Conservation (phyloP, 2,888 invertebrate species). For the Parnassius apollo region DNA sequence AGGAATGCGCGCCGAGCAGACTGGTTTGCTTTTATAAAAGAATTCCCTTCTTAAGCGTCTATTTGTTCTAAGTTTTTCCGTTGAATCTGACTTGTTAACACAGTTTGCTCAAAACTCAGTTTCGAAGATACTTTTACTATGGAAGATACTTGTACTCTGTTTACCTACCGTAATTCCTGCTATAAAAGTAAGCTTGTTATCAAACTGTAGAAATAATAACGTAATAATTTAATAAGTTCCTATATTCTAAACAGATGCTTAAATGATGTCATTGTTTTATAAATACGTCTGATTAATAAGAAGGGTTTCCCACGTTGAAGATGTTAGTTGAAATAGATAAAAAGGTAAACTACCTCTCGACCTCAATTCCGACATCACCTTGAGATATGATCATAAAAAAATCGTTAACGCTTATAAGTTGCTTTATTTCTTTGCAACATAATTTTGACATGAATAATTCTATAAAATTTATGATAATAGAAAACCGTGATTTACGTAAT, state of each 20-base stretch:
- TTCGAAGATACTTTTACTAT: constrained; percentile 32
- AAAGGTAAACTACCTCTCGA: constrained; percentile 20
- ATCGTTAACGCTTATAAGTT: constrained; percentile 2
- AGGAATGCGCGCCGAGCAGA: constrained; percentile 28
- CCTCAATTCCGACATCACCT: constrained; percentile 17
- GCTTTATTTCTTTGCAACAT: not conserved
- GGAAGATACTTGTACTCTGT: constrained; percentile 33
- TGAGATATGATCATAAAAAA: constrained; percentile 18
- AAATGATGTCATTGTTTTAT: constrained; percentile 1
- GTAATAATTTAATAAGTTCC: not conserved
- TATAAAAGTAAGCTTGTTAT: constrained; percentile 36
- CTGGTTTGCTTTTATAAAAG: constrained; percentile 25
- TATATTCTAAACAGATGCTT: not conserved
- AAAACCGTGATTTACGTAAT: no score
- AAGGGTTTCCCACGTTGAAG: constrained; percentile 10
- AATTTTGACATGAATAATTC: no score
- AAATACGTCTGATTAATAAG: not conserved
- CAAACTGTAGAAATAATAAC: constrained; percentile 32
- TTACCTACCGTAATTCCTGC: constrained; percentile 33
- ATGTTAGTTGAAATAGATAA: constrained; percentile 22
- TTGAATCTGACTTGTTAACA: constrained; percentile 36
- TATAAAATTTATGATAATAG: no score
- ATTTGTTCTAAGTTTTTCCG: constrained; percentile 33
- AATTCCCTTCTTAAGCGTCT: constrained; percentile 31
- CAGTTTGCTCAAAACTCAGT: constrained; percentile 38